Evolutionary conservation across 2,113 vertebrate species (phyloP).

Genomic region (Lagopus muta): DNA sequence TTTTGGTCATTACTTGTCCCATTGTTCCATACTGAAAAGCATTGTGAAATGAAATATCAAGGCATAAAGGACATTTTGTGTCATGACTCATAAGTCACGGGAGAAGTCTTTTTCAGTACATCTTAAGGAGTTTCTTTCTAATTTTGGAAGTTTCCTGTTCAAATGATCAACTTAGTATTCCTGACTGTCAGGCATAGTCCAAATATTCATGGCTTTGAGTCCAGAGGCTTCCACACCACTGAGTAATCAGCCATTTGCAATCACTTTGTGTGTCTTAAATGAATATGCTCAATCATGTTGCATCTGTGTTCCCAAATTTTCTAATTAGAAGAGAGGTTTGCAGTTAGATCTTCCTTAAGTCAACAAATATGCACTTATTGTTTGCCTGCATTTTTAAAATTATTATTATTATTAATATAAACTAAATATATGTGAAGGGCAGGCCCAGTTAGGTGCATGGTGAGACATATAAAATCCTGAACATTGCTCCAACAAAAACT

Average conservation of each 20-base stretch:
- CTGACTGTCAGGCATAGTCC: slow-evolving; percentile 38
- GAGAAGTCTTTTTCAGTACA: slow-evolving; percentile 15
- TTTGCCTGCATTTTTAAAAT: neutral
- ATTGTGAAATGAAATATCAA: slow-evolving; percentile 45
- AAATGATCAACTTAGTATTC: slow-evolving; percentile 2
- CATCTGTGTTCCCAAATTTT: neutral
- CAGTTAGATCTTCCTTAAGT: neutral
- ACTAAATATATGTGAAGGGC: neutral
- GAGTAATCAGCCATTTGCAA: neutral
- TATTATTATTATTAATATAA: neutral
- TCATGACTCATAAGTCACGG: neutral
- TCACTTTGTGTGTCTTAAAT: neutral
- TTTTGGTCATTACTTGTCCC: slow-evolving; percentile 45
- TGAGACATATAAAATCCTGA: neutral
- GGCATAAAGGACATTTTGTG: slow-evolving; percentile 40
- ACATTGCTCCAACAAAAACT: neutral
- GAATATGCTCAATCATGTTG: neutral
- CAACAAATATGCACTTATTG: neutral
- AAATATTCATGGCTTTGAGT: slow-evolving; percentile 47
- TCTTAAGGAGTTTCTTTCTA: slow-evolving; percentile 52
- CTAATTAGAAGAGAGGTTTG: neutral
- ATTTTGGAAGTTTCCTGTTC: slow-evolving; percentile 64
- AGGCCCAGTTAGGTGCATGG: fast-evolving
- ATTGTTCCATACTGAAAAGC: slow-evolving; percentile 23
- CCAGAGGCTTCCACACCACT: neutral